Percentiles rank a stretch among this genome's conserved stretches.
Evolutionary conservation across 30 jellyfish, hydroid and myxozoan genomes (phyloP).

Genomic region (Turritopsis rubra): DNA sequence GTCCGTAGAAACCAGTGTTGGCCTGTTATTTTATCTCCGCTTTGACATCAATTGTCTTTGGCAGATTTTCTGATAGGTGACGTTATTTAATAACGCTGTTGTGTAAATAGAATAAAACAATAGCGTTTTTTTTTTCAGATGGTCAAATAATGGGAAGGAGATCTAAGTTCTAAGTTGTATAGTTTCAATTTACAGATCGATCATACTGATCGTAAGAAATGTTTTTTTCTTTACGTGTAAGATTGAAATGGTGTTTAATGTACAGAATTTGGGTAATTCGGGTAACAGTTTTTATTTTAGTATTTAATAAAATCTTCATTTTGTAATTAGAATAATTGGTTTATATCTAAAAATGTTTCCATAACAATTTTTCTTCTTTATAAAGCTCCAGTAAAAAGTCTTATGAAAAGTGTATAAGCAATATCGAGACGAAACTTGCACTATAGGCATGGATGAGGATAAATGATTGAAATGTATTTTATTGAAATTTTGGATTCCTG

Average conservation of each 20-base stretch:
- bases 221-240: neutral
- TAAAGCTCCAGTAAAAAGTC: too few species aligned
- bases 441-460: too few species aligned
- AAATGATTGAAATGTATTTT: too few species aligned
- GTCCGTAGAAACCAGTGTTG: neutral
- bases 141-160: neutral
- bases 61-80: neutral
- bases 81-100: neutral
- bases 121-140: neutral
- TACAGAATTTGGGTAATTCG: neutral
- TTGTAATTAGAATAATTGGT: neutral
- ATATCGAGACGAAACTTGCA: too few species aligned
- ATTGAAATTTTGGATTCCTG: too few species aligned
- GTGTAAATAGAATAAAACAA: neutral
- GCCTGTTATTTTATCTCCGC: too few species aligned
- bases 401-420: too few species aligned
- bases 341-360: too few species aligned
- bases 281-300: neutral
- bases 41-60: neutral
- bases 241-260: neutral
- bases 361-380: too few species aligned
- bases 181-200: neutral
- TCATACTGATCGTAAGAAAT: neutral
- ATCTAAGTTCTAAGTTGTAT: neutral
- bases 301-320: neutral